Evolutionary conservation across 2,113 vertebrate genomes (phyloP), one percentile per base, ranked within the genome.

Genomic region (Hippocampus zosterae): DNA sequence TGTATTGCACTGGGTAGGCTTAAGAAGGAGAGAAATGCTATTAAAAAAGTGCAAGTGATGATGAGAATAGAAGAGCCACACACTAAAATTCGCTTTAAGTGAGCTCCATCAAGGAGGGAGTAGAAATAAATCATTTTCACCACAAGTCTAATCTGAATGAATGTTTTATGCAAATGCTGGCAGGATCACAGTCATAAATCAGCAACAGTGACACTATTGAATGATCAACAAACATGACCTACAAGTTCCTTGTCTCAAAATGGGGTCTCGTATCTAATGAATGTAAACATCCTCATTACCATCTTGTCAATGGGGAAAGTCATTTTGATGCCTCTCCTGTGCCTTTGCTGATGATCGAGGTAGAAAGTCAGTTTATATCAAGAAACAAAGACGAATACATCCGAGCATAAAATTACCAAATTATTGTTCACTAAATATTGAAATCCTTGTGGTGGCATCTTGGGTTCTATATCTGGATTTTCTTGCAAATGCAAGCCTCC

Each of bases 171-270:
- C 71, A 76, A 71, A 75, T 66, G 29, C 64, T 53, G 72, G 41
- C 64, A 61, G 66, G 42, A 19, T 56, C 53, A 37, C 25, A 8
- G 62, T 66, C 67, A 67, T 78, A 69, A 74, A 80, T 73, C 65
- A 77, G 23, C 48, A 42, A 57, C 8, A 27, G 41, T 61, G 55
- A 25, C 60, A 52, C 44, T 37, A 56, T 53, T 64, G 72, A 74
- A 70, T 40, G 48, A 61, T 78, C 68, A 79, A 81, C 70, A 81
- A 72, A 84, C 59, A 69, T 77, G 68, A 63, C 65, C 56, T 64
- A 52, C 69, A 46, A 53, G 66, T 46, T 74, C 52, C 23, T 44
- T 48, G 52, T 70, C 72, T 68, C 46, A 60, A 59, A 61, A 77
- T 46, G 57, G 21, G n/a, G 13, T 60, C 66, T 37, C 15, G 50